Evolutionary conservation across 2,888 invertebrate genomes (phyloP).

Genomic region (Rhingia rostrata): DNA sequence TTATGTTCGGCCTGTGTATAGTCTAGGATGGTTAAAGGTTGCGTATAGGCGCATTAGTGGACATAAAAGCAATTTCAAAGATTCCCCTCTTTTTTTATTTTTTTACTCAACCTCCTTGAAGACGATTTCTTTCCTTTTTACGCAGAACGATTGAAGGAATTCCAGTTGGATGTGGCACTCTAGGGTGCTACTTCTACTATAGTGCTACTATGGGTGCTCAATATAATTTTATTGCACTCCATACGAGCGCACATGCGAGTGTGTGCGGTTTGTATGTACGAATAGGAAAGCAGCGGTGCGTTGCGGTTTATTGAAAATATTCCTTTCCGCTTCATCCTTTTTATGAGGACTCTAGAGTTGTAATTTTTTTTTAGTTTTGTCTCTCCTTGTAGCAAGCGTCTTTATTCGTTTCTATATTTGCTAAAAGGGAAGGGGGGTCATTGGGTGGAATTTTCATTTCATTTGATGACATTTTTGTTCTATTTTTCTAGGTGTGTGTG

Average conservation of each 20-base stretch:
- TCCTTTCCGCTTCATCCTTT: conserved; percentile 70
- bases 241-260: conserved; percentile 19
- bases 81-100: conserved; percentile 22
- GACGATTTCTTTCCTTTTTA: conserved; percentile 55
- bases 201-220: conserved; percentile 57
- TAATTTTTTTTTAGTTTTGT: conserved; percentile 7
- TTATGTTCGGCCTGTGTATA: conserved; percentile 8
- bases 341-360: conserved; percentile 60
- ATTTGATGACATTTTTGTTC: conserved; percentile 61
- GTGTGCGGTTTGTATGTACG: conserved; percentile 29
- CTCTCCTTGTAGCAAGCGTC: conserved; percentile 33
- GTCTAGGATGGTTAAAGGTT: conserved; percentile 50
- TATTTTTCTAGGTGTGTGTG: neutral
- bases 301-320: conserved; percentile 73
- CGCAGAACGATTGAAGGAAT: conserved; percentile 66
- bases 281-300: conserved; percentile 63
- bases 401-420: conserved; percentile 60
- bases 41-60: conserved; percentile 73
- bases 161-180: conserved; percentile 42
- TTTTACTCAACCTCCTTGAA: conserved; percentile 20
- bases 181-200: conserved; percentile 21
- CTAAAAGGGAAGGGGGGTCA: neutral
- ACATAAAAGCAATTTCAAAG: conserved; percentile 71
- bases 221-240: conserved; percentile 70
- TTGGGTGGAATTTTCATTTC: conserved; percentile 62